Conservation (phyloP, 2,113 vertebrate species). For the Cololabis saira region DNA sequence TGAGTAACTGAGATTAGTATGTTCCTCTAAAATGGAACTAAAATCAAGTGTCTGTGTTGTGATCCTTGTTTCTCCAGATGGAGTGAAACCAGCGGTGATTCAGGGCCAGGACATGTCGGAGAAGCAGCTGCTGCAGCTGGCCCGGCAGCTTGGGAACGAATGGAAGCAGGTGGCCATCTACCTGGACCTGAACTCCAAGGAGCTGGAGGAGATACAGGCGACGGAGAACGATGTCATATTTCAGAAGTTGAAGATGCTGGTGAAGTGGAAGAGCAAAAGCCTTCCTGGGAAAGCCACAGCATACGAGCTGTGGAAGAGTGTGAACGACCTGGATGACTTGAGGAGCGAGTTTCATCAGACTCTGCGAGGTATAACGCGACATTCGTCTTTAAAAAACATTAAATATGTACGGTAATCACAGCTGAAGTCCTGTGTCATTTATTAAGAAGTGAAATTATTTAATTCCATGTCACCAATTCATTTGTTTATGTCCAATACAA, state of each 20-base stretch:
- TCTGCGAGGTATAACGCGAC: constrained; percentile 74
- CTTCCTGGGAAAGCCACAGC: constrained; percentile 66
- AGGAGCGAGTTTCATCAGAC: constrained; percentile 74
- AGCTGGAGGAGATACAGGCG: constrained; percentile 79
- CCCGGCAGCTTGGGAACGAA: constrained; percentile 78
- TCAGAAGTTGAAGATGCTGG: constrained; percentile 81
- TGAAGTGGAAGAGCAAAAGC: constrained; percentile 81
- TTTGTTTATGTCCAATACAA: too few relatives aligned
- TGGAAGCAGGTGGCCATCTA: constrained; percentile 84
- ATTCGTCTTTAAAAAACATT: not conserved
- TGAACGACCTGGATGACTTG: constrained; percentile 65
- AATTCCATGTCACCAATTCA: not conserved
- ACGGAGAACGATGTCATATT: constrained; percentile 74
- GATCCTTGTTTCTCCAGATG: constrained; percentile 64
- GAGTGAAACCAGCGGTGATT: constrained; percentile 11
- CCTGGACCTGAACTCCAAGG: constrained; percentile 75
- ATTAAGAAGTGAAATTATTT: not conserved
- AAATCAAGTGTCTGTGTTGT: constrained; percentile 10
- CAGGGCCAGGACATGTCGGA: constrained; percentile 72
- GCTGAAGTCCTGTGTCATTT: too few relatives aligned
- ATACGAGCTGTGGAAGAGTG: constrained; percentile 49
- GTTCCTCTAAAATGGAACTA: not conserved
- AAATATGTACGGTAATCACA: not conserved
- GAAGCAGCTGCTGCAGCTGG: constrained; percentile 80
- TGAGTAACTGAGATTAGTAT: not conserved